Base-by-base conservation (phyloP, 2,113 vertebrate species). In the Tragelaphus strepsiceros region DNA sequence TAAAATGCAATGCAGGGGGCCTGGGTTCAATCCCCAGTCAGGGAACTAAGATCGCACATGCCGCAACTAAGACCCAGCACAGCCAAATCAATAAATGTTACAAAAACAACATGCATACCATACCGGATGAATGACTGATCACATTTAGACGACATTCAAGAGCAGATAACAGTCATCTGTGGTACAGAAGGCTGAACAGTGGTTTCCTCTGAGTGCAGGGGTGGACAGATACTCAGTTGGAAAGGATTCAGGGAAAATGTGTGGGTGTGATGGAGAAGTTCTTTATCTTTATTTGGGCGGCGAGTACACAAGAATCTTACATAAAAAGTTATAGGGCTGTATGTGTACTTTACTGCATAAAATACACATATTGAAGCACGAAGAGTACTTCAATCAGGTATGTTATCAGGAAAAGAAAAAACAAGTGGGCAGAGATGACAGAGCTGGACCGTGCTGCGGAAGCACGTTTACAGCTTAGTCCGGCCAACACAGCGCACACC, bases 401-500 rank as follows among this genome's bases (percentile, higher is more conserved):
- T 46, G 43, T 56, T 90, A 84, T 83, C 51, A 53, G 67, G 28
- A 64, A 54, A 54, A 32, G 14, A 53, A 11, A 54, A 46, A 61
- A 59, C 4, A 26, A 53, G 64, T 30, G 28, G 2, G 49, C 71
- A 67, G 10, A 83, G 49, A 28, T 46, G 85, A 84, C 17, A 54
- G 28, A 46, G 53, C 2, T 1, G 28, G 43, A 12, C 8, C 22
- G 62, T 22, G 22, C 54, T 14, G 4, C 0, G 13, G 51, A 24
- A 46, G 58, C 49, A 7, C 30, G 2, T 22, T 24, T 6, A 46
- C 8, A 59, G 54, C 80, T 85, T 56, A n/a, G n/a, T 4, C 64
- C 0, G 15, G n/a, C 46, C 9, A 2, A 6, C 0, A 4, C 2
- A 13, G 28, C 17, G 9, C 78, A 8, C 39, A 1, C 6, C 3